These are phyloP conservation scores for Aphrophora alni DNA, from an alignment of 2,888 invertebrate species.

Conservation along the genomic window DNA sequence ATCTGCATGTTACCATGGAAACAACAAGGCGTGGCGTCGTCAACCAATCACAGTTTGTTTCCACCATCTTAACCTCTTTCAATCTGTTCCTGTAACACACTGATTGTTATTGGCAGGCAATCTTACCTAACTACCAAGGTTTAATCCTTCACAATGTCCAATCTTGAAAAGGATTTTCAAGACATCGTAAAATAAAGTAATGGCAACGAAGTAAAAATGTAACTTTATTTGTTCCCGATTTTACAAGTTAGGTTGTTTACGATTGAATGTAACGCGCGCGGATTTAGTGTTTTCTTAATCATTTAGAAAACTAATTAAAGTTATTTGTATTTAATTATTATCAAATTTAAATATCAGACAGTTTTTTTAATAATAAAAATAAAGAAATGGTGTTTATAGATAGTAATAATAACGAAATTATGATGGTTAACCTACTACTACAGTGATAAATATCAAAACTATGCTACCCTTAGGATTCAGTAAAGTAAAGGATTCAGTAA, in stretches of 20 bases:
- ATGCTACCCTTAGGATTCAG: too few relatives aligned
- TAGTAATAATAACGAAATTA: too few relatives aligned
- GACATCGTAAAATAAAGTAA: not conserved
- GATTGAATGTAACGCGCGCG: not conserved
- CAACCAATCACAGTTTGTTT: conserved; percentile 36
- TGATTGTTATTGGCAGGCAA: conserved; percentile 6
- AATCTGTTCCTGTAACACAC: conserved; percentile 1
- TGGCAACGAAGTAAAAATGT: not conserved
- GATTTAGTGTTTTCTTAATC: not conserved
- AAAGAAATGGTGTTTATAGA: too few relatives aligned
- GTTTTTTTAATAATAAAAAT: too few relatives aligned
- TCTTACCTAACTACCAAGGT: not conserved
- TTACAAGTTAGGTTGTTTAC: not conserved
- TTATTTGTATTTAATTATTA: too few relatives aligned
- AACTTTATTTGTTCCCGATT: conserved; percentile 3
- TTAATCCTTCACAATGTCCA: conserved; percentile 1
- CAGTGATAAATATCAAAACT: too few relatives aligned
- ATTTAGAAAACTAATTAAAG: too few relatives aligned
- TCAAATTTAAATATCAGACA: too few relatives aligned
- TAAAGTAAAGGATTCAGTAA: too few relatives aligned
- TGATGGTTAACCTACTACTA: too few relatives aligned
- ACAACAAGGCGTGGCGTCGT: conserved; percentile 30
- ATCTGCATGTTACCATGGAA: conserved; percentile 38
- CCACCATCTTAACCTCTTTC: conserved; percentile 35
- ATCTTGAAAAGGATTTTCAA: conserved; percentile 5